These are phyloP conservation scores for Ornithoptera priamus DNA, from an alignment of 2,888 invertebrate species.

Conservation along the genomic window DNA sequence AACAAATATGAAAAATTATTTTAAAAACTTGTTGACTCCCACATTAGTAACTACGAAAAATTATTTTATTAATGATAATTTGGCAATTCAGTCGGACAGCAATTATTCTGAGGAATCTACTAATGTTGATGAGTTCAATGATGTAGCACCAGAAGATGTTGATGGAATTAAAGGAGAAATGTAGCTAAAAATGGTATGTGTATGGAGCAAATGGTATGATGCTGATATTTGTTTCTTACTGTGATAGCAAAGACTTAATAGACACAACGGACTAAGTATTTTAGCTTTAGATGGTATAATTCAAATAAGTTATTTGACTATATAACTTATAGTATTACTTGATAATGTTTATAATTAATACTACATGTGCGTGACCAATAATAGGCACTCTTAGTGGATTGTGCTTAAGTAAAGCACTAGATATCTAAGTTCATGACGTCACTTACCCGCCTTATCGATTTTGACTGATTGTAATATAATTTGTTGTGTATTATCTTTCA, in stretches of 20 bases:
- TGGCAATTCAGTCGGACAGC: background rate
- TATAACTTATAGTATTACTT: slow-evolving; percentile 7
- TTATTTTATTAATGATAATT: slow-evolving; percentile 9
- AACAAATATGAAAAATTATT: slow-evolving; percentile 60
- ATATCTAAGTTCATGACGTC: slow-evolving; percentile 21
- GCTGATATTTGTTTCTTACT: slow-evolving; percentile 31
- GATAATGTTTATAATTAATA: background rate
- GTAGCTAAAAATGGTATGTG: background rate
- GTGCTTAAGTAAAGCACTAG: slow-evolving; percentile 14
- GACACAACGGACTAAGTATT: slow-evolving; percentile 48
- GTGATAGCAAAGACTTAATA: slow-evolving; percentile 45
- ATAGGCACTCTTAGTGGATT: background rate
- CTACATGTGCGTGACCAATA: background rate
- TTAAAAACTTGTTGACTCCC: slow-evolving; percentile 48
- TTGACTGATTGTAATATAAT: slow-evolving; percentile 14
- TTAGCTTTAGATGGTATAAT: slow-evolving; percentile 54
- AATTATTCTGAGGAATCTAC: slow-evolving; percentile 19
- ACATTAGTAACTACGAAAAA: slow-evolving; percentile 5
- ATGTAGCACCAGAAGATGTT: background rate
- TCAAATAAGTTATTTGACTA: slow-evolving; percentile 29
- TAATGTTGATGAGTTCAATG: slow-evolving; percentile 36
- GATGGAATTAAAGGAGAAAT: slow-evolving; percentile 1
- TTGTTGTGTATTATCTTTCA: background rate
- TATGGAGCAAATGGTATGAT: slow-evolving; percentile 15
- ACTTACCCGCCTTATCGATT: slow-evolving; percentile 23